Percentiles rank a stretch among this genome's conserved stretches.
These are phyloP conservation scores for Cuniculus paca DNA, from an alignment of 2,797 vertebrate species.

Conservation along the genomic window DNA sequence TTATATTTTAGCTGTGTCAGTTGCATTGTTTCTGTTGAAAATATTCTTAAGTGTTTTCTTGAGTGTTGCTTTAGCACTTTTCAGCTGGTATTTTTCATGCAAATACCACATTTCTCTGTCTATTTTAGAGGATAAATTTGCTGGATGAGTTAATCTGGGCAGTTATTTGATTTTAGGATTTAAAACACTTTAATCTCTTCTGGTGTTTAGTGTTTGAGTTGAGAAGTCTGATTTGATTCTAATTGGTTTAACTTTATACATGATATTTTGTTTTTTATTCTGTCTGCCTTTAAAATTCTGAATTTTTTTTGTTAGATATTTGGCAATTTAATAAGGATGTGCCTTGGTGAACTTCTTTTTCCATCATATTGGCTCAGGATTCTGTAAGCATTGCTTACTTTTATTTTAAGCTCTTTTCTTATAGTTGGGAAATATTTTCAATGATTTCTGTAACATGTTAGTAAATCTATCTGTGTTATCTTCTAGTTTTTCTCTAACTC, in stretches of 20 bases:
- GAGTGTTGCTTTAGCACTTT: too few relatives aligned
- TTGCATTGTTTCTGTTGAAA: too few relatives aligned
- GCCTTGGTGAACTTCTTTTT: neutral
- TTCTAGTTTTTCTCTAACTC: neutral
- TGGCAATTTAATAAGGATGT: neutral
- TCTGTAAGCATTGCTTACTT: neutral
- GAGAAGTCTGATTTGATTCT: neutral
- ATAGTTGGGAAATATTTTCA: neutral
- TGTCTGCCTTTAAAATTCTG: neutral
- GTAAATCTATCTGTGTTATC: neutral
- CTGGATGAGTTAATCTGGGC: neutral
- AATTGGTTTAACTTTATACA: neutral
- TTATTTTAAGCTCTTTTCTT: neutral
- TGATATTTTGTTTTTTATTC: neutral
- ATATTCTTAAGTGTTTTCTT: too few relatives aligned
- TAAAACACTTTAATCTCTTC: neutral
- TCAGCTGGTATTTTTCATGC: too few relatives aligned
- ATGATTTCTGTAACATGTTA: neutral
- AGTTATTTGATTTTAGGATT: too few relatives aligned
- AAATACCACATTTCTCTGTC: neutral
- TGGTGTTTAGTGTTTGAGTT: neutral
- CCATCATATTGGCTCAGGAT: neutral
- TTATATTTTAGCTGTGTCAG: too few relatives aligned
- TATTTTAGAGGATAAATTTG: neutral
- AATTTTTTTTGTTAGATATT: neutral